These are phyloP conservation scores for Timema cristinae DNA, from an alignment of 2,888 invertebrate species.

Conservation along the genomic window DNA sequence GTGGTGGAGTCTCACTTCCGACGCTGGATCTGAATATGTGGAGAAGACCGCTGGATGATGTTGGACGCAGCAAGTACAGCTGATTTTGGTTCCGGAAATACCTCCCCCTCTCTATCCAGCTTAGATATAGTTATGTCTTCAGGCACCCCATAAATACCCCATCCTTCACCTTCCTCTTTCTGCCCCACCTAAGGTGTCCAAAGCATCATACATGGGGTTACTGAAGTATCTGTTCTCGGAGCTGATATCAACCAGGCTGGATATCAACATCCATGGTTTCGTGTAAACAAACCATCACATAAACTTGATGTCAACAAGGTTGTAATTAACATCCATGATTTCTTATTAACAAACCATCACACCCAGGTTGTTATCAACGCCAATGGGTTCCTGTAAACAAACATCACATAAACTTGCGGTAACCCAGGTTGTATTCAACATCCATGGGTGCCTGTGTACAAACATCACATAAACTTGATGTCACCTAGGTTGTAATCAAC, in stretches of 20 bases:
- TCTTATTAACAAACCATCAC: no score
- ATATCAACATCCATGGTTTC: conserved; percentile 72
- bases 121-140: conserved; percentile 66
- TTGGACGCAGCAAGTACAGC: conserved; percentile 78
- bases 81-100: conserved; percentile 54
- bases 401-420: no score
- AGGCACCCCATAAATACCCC: conserved; percentile 77
- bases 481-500: no score
- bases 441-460: no score
- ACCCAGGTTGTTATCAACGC: no score
- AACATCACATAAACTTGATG: no score
- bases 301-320: no score
- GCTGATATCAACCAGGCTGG: conserved; percentile 68
- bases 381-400: no score
- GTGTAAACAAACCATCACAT: conserved; percentile 7
- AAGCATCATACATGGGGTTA: conserved; percentile 96
- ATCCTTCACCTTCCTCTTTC: conserved; percentile 16
- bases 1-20: conserved; percentile 76
- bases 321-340: no score
- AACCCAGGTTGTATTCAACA: no score
- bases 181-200: conserved; percentile 40
- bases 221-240: conserved; percentile 88
- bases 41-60: conserved; percentile 72
- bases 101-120: conserved; percentile 37
- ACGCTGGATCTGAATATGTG: conserved; percentile 68